Percentiles rank a stretch among this genome's conserved stretches.
These are phyloP conservation scores for Zaprionus taronus DNA, from an alignment of 1,140 invertebrate genomes.

Conservation along the genomic window DNA sequence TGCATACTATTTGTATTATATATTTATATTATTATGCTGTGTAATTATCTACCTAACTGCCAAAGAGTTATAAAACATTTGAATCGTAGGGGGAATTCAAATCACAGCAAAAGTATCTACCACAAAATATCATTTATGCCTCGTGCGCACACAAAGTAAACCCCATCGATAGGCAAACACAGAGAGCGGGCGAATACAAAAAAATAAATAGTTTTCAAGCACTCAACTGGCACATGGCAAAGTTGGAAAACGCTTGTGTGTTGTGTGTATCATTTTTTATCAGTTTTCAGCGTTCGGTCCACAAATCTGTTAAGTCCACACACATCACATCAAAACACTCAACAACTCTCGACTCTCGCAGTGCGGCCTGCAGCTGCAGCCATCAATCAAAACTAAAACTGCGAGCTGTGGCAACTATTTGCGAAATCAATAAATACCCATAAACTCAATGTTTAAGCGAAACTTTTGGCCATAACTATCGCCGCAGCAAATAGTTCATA, in stretches of 20 bases:
- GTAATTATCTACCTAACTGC: too few species aligned
- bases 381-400: slow-evolving; percentile 70
- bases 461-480: slow-evolving; percentile 52
- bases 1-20: neutral
- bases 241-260: slow-evolving; percentile 2
- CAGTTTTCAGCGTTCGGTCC: slow-evolving; percentile 36
- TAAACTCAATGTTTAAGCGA: slow-evolving; percentile 59
- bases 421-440: slow-evolving; percentile 78
- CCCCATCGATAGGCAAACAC: neutral
- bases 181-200: neutral
- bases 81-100: neutral
- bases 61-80: too few species aligned
- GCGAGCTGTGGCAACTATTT: slow-evolving; percentile 59
- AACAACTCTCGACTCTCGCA: slow-evolving; percentile 18
- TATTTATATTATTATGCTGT: neutral
- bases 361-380: slow-evolving; percentile 29
- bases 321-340: slow-evolving; percentile 28
- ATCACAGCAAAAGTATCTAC: neutral
- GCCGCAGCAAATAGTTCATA: slow-evolving; percentile 26
- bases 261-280: slow-evolving; percentile 39
- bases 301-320: slow-evolving; percentile 43
- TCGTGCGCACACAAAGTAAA: slow-evolving; percentile 1
- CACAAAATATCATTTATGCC: neutral
- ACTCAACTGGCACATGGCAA: slow-evolving; percentile 4
- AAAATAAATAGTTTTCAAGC: slow-evolving; percentile 18